These are phyloP conservation scores for Electrophaes corylata DNA, from an alignment of 2,888 invertebrate genomes.

Conservation along the genomic window DNA sequence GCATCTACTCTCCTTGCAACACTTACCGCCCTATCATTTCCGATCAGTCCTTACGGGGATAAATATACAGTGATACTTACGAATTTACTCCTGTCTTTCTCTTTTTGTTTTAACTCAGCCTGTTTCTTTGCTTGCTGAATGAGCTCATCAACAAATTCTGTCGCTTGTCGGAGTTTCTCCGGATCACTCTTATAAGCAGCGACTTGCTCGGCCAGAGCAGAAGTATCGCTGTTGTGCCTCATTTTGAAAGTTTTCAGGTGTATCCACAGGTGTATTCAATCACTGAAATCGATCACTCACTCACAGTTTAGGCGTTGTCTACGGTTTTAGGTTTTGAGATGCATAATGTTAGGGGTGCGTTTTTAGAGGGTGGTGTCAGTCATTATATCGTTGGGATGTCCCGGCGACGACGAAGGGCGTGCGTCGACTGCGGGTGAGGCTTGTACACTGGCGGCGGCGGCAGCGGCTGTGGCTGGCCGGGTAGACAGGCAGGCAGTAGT, in stretches of 20 bases:
- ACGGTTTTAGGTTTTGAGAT: conserved; percentile 42
- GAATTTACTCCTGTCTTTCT: conserved; percentile 84
- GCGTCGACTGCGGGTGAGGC: conserved; percentile 48
- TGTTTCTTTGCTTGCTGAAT: conserved; percentile 85
- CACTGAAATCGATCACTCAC: conserved; percentile 17
- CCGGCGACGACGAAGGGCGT: conserved; percentile 44
- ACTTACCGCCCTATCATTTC: conserved; percentile 82
- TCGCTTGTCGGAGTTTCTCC: conserved; percentile 83
- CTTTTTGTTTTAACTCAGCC: conserved; percentile 82
- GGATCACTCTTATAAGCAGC: conserved; percentile 85
- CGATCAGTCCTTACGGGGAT: conserved; percentile 71
- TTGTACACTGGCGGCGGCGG: conserved; percentile 57
- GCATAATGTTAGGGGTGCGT: conserved; percentile 43
- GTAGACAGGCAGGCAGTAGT: too few relatives aligned
- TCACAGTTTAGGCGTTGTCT: conserved; percentile 18
- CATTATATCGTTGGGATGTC: conserved; percentile 45
- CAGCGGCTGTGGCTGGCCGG: conserved; percentile 38
- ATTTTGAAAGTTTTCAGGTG: conserved; percentile 50
- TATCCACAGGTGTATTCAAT: conserved; percentile 25
- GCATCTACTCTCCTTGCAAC: conserved; percentile 66
- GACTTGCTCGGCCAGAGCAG: conserved; percentile 76
- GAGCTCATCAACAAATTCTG: conserved; percentile 85
- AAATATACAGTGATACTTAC: conserved; percentile 83
- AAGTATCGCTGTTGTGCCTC: conserved; percentile 70
- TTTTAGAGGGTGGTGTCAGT: conserved; percentile 57